A percentile compares a stretch with the other conserved stretches of the same genome.
Evolutionary conservation across 2,113 vertebrate genomes (phyloP).

Genomic region (Catagonus wagneri): DNA sequence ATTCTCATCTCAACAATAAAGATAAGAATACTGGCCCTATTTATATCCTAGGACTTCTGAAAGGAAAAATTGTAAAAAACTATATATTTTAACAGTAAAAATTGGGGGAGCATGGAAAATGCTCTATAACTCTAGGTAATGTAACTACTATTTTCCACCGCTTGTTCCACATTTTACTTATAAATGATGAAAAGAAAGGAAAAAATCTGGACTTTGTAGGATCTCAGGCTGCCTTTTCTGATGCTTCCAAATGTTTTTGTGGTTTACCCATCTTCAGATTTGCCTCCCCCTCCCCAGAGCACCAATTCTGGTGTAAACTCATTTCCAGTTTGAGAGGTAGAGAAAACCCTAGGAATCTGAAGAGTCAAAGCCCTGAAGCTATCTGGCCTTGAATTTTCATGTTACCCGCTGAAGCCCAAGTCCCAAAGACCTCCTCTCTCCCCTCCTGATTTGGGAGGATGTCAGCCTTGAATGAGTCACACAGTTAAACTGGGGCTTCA

Average conservation of each 20-base stretch:
- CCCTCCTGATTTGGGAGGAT: background rate
- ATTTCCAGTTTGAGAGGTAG: background rate
- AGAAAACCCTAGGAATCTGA: background rate
- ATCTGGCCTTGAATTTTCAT: background rate
- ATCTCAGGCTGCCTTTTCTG: constrained; percentile 1
- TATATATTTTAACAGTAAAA: constrained; percentile 4
- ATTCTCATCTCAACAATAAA: background rate
- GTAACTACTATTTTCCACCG: background rate
- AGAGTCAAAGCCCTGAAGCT: background rate
- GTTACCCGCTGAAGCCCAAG: background rate
- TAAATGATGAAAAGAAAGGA: background rate
- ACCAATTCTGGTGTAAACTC: background rate
- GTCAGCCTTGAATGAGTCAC: background rate
- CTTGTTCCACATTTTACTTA: constrained; percentile 38
- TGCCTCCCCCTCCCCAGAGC: background rate
- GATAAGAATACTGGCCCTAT: background rate
- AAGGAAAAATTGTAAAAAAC: constrained; percentile 39
- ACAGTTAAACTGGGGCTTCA: background rate
- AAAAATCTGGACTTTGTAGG: background rate
- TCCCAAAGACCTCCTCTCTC: background rate
- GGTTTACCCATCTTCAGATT: constrained; percentile 27
- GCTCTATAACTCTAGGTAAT: constrained; percentile 5
- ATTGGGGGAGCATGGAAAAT: constrained; percentile 28
- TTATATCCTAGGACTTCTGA: constrained; percentile 44
- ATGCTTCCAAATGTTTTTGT: background rate